Evolutionary conservation across 2,888 invertebrate genomes (phyloP).

Genomic region (Eurytoma adleriae): DNA sequence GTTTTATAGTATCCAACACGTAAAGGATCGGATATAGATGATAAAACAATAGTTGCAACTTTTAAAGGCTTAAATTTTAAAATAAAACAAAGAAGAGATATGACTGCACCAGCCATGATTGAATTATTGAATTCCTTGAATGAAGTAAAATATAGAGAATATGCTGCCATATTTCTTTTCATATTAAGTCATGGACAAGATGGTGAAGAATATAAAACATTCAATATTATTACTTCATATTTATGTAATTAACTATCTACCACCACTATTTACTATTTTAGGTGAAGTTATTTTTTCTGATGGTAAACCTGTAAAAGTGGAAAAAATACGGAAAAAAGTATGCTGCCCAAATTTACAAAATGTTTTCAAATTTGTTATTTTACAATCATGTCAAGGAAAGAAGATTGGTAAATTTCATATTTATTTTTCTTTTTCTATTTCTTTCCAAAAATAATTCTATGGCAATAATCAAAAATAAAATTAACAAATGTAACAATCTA

Average conservation of each 20-base stretch:
- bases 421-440: too few relatives aligned
- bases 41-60: conserved; percentile 25
- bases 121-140: conserved; percentile 31
- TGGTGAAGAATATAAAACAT: conserved; percentile 34
- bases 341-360: conserved; percentile 46
- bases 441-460: too few relatives aligned
- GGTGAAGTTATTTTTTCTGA: conserved; percentile 44
- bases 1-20: conserved; percentile 24
- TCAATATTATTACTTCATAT: neutral
- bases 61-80: conserved; percentile 46
- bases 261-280: conserved; percentile 11
- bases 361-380: conserved; percentile 51
- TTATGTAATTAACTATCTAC: neutral
- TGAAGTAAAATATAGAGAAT: conserved; percentile 13
- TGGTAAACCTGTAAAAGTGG: conserved; percentile 21
- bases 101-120: conserved; percentile 35
- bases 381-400: conserved; percentile 52
- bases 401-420: conserved; percentile 35
- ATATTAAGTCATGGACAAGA: conserved; percentile 51
- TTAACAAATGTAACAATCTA: neutral
- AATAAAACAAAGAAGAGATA: conserved; percentile 19
- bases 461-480: too few relatives aligned
- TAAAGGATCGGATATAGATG: conserved; percentile 45
- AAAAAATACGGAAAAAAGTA: conserved; percentile 42
- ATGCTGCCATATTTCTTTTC: conserved; percentile 49